phyloP scores from a whole-genome alignment of 2,888 invertebrate genomes.

The Oxycera nigricornis region DNA sequence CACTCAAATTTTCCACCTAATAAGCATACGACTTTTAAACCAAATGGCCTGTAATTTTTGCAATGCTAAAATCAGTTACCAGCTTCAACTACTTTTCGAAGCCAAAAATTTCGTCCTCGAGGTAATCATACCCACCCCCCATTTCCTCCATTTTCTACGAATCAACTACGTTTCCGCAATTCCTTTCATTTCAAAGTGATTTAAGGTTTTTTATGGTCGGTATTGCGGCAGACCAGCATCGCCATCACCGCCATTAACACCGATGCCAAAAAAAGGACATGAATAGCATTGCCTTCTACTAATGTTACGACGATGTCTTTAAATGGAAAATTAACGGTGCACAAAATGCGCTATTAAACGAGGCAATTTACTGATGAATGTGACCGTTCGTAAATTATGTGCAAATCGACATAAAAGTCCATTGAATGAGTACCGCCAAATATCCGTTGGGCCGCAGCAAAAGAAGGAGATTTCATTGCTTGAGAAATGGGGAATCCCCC shows the following conservation, averaged over 20 bases:
- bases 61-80: too few relatives aligned
- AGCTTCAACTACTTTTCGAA: too few relatives aligned
- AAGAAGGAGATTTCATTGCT: neutral
- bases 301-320: slow-evolving; percentile 4
- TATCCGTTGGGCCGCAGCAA: too few relatives aligned
- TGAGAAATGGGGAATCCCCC: neutral
- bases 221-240: slow-evolving; percentile 18
- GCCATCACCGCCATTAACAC: neutral
- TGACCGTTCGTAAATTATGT: slow-evolving; percentile 34
- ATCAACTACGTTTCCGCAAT: neutral
- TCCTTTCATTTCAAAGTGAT: slow-evolving; percentile 27
- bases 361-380: slow-evolving; percentile 40
- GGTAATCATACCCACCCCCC: too few relatives aligned
- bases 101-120: too few relatives aligned
- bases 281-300: too few relatives aligned
- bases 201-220: slow-evolving; percentile 25
- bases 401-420: slow-evolving; percentile 12
- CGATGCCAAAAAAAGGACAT: neutral
- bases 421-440: neutral
- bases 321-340: slow-evolving; percentile 32
- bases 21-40: too few relatives aligned
- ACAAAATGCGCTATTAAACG: slow-evolving; percentile 34
- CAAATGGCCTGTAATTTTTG: too few relatives aligned
- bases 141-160: too few relatives aligned
- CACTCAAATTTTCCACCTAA: too few relatives aligned